phyloP scores from a whole-genome alignment of 2,797 vertebrate species.

The Falco novaeseelandiae region DNA sequence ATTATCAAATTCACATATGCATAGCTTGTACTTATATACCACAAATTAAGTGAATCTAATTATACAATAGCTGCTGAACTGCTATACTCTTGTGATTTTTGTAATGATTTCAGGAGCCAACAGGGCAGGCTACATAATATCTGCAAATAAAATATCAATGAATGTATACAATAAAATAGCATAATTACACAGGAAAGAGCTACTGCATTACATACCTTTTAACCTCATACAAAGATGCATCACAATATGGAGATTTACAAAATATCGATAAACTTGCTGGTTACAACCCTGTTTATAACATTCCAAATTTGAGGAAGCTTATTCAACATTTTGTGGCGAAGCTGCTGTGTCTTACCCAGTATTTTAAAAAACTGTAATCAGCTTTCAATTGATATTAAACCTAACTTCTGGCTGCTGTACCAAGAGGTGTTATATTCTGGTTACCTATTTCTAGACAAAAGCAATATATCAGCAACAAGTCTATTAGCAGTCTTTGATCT shows the following conservation, averaged over 20 bases:
- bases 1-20: not conserved
- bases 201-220: not conserved
- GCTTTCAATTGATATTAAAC: not conserved
- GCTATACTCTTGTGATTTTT: not conserved
- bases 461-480: not conserved
- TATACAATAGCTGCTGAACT: not conserved
- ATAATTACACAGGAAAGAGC: not conserved
- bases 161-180: not conserved
- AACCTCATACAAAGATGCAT: not conserved
- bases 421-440: not conserved
- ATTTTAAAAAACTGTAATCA: not conserved
- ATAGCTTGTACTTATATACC: not conserved
- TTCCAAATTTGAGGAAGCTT: not conserved
- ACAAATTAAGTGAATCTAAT: constrained; percentile 23
- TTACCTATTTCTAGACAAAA: not conserved
- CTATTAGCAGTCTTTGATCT: not conserved
- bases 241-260: not conserved
- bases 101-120: constrained; percentile 36
- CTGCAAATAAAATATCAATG: not conserved
- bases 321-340: not conserved
- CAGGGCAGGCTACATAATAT: not conserved
- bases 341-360: not conserved
- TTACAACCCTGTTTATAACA: not conserved
- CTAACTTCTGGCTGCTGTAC: not conserved
- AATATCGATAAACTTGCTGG: not conserved